A percentile compares a stretch with the other conserved stretches of the same genome.
These are phyloP conservation scores for Hypolimnas misippus DNA, from an alignment of 2,888 invertebrate genomes.

Conservation along the genomic window DNA sequence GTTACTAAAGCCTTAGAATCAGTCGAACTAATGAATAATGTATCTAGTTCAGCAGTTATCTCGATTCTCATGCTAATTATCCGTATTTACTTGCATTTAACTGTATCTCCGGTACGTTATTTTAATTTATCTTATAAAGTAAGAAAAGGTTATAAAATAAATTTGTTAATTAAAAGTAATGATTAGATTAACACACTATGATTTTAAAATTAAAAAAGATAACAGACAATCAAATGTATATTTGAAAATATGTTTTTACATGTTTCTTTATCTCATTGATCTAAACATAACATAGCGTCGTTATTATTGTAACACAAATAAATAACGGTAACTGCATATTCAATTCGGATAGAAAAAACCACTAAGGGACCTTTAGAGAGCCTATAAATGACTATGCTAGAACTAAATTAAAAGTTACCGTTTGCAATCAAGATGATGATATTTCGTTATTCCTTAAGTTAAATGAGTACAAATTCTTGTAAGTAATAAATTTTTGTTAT, in stretches of 20 bases:
- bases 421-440: slow-evolving; percentile 26
- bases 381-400: slow-evolving; percentile 8
- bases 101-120: slow-evolving; percentile 25
- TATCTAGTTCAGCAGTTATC: slow-evolving; percentile 63
- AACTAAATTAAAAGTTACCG: slow-evolving; percentile 30
- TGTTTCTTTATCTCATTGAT: neutral
- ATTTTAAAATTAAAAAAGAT: too few relatives aligned
- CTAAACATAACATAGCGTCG: neutral
- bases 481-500: neutral
- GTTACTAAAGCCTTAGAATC: slow-evolving; percentile 45
- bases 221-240: too few relatives aligned
- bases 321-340: slow-evolving; percentile 20
- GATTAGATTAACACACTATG: too few relatives aligned
- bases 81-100: slow-evolving; percentile 45
- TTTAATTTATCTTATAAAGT: too few relatives aligned
- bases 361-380: slow-evolving; percentile 14
- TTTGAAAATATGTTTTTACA: neutral
- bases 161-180: too few relatives aligned
- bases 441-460: slow-evolving; percentile 11
- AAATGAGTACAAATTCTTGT: neutral
- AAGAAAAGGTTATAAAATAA: too few relatives aligned
- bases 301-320: slow-evolving; percentile 5
- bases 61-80: slow-evolving; percentile 63
- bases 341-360: slow-evolving; percentile 12
- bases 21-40: slow-evolving; percentile 58